Evolutionary conservation across 1,140 invertebrate species (phyloP).

Genomic region (Orius insidiosus): DNA sequence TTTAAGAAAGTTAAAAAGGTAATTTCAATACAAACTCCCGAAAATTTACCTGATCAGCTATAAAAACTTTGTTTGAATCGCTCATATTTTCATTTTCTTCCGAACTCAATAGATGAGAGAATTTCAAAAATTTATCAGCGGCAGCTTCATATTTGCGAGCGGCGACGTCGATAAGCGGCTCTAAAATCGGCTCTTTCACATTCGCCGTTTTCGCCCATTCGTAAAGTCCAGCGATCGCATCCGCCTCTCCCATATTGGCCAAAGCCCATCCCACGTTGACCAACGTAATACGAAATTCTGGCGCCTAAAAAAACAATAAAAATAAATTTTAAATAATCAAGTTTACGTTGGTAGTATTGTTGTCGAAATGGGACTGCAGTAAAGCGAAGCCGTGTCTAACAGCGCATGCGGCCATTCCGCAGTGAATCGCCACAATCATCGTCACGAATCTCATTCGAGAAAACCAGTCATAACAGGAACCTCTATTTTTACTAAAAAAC

Average conservation of each 20-base stretch:
- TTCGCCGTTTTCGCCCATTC: constrained; percentile 54
- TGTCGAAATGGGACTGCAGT: constrained; percentile 41
- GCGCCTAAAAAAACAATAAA: constrained; percentile 27
- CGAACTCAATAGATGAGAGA: not conserved
- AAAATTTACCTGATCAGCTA: constrained; percentile 23
- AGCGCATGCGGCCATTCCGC: constrained; percentile 55
- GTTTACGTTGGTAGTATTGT: constrained; percentile 36
- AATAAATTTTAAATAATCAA: not conserved
- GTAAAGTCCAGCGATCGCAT: constrained; percentile 69
- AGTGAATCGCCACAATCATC: constrained; percentile 65
- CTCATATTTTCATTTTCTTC: not conserved
- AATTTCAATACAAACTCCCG: too few relatives aligned
- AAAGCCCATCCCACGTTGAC: constrained; percentile 59
- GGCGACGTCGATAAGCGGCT: constrained; percentile 69
- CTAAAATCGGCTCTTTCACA: constrained; percentile 53
- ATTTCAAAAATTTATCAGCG: constrained; percentile 24
- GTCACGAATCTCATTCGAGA: constrained; percentile 65
- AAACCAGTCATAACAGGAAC: constrained; percentile 87
- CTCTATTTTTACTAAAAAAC: constrained; percentile 86
- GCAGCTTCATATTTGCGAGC: constrained; percentile 50
- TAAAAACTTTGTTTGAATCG: constrained; percentile 14
- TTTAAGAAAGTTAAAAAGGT: too few relatives aligned
- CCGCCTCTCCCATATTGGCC: constrained; percentile 54
- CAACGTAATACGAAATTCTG: constrained; percentile 51
- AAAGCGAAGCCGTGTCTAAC: constrained; percentile 60